Base-by-base conservation (phyloP, 2,797 vertebrate species). In the Echiichthys vipera region DNA sequence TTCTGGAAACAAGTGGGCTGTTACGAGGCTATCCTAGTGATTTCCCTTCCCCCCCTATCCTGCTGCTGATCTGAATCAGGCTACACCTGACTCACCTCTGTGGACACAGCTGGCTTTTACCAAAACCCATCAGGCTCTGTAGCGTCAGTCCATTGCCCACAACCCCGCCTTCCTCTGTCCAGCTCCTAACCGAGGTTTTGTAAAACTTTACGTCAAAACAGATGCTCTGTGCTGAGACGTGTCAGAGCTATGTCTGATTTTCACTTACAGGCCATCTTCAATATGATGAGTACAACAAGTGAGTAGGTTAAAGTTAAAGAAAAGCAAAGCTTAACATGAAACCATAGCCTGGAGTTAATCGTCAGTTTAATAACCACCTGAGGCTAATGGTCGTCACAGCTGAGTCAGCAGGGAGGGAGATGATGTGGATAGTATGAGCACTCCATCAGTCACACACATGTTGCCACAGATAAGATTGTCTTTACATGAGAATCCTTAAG, bases 41-140 rank as follows among this genome's bases (percentile, higher is more conserved):
- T 40, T 27, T 12, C 74, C 71, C 37, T n/a, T 24, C 46, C 47
- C 36, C 30, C 54, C 5, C 47, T 25, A 37, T 64, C 64, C 74
- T 74, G 49, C 46, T 63, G 84, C 54, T 67, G 64, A 64, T 79
- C 73, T 86, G 84, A 84, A 83, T 88, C 77, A 90, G 71, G 79
- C 75, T 79, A 81, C 80, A 92, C 89, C 84, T 92, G 88, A 91
- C 79, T 92, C 89, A 92, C 84, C 67, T 81, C 81, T 77, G 83
- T 77, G 78, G 88, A 84, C 77, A 86, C 89, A 92, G 91, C 91
- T 91, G 91, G 81, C 77, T 75, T 74, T 86, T 70, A 80, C 76
- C 78, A 79, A 74, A 88, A 57, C 75, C 71, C 67, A 81, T 84
- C 78, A 73, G 65, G 53, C 59, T 58, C 8, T 57, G 9, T 77